Percentiles rank a stretch among this genome's conserved stretches.
These are phyloP conservation scores for Pipa parva DNA, from an alignment of 2,113 vertebrate species.

Conservation along the genomic window DNA sequence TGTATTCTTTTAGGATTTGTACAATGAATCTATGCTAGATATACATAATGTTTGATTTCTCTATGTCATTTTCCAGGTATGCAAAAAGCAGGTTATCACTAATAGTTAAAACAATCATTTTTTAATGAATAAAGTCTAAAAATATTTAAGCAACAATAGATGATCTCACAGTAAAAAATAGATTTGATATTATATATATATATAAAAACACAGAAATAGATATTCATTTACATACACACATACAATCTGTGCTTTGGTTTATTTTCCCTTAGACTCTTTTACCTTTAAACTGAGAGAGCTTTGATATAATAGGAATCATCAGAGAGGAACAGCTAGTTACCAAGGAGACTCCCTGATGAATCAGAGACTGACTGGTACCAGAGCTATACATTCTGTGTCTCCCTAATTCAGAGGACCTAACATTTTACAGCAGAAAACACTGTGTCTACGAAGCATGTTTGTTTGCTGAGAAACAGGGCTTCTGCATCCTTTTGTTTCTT, in stretches of 20 bases:
- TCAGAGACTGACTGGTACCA: slow-evolving; percentile 55
- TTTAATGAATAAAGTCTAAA: too few relatives aligned
- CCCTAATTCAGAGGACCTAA: slow-evolving; percentile 53
- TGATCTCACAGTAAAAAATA: too few relatives aligned
- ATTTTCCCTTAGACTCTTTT: slow-evolving; percentile 46
- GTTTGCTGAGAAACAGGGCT: slow-evolving; percentile 43
- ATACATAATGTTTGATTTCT: too few relatives aligned
- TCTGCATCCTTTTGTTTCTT: slow-evolving; percentile 7
- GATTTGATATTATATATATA: too few relatives aligned
- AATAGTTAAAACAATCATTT: too few relatives aligned
- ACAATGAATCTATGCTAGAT: too few relatives aligned
- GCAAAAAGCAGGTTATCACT: too few relatives aligned
- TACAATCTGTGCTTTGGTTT: slow-evolving; percentile 30
- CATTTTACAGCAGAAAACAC: slow-evolving; percentile 44
- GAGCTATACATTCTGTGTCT: slow-evolving; percentile 50
- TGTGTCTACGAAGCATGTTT: slow-evolving; percentile 29
- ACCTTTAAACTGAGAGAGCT: slow-evolving; percentile 57
- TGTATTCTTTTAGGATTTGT: too few relatives aligned
- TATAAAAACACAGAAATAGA: too few relatives aligned
- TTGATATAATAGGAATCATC: slow-evolving; percentile 55
- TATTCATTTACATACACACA: too few relatives aligned
- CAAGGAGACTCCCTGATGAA: slow-evolving; percentile 58
- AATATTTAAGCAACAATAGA: too few relatives aligned
- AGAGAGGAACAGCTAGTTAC: slow-evolving; percentile 58
- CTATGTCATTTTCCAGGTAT: too few relatives aligned